Evolutionary conservation across 2,888 invertebrate genomes (phyloP), one percentile per base, ranked within the genome.

Genomic region (Acheta domesticus): DNA sequence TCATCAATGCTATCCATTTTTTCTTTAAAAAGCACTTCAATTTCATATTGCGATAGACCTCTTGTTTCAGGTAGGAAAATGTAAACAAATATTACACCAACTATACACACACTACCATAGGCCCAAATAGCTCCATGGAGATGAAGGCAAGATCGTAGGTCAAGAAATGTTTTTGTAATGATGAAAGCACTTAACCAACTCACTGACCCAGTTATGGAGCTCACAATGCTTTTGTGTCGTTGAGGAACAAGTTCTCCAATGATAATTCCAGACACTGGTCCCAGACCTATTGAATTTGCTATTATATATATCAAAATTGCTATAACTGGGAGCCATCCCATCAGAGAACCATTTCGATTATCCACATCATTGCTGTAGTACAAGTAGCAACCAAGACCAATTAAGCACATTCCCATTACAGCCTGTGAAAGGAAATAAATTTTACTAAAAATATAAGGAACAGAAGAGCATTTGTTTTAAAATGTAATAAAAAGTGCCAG

Each of bases 31-130:
- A 83, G 80, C n/a, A 81, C 78, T 79, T 83, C 82, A 62, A 83
- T 82, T 12, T 50, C 81, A 77, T 81, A 82, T 73, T 81, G 81
- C 19, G 82, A 81, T 20, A 82, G 87, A 8, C 89, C 89, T 82
- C 87, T 88, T 0, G 89, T 89, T 84, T 89, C 89, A 1, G 89
- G 89, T 2, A 89, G 84, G 77, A 84, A 85, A 78, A 85, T 84
- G 78, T 84, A 84, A 2, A 87, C 87, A 84, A 88, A 88, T 77
- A 87, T 81, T 12, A 86, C 83, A n/a, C 86, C 86, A 12, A 86
- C 11, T 12, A 86, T 79, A 82, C 87, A 87, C 78, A 86, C 85
- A 2, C 82, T 82, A 3, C 86, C 86, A 84, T 89, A 89, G 75
- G 89, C 79, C 77, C 87, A 87, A 80, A 84, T 83, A 12, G 84